Conservation (phyloP, 2,797 vertebrate species). For the Manis javanica region DNA sequence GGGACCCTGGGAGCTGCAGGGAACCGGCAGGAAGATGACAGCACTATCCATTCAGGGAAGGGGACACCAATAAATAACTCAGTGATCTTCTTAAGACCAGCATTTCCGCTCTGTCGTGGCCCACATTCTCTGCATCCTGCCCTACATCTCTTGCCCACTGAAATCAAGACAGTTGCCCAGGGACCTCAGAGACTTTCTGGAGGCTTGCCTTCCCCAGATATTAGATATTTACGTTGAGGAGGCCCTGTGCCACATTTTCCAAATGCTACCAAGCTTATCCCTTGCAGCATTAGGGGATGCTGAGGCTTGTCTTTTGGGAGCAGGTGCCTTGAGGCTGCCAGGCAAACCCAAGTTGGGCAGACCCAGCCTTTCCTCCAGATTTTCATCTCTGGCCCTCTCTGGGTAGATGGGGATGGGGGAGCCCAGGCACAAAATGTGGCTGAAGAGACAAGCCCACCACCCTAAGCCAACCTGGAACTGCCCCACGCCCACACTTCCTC, state of each 20-base stretch:
- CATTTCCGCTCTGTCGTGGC: neutral
- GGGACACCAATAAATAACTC: neutral
- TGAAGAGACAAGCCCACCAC: neutral
- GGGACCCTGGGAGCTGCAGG: constrained; percentile 47
- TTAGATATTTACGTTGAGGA: neutral
- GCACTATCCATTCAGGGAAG: neutral
- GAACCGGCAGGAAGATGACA: constrained; percentile 32
- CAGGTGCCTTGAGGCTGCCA: neutral
- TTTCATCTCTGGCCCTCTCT: neutral
- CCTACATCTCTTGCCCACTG: neutral
- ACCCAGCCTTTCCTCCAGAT: constrained; percentile 1
- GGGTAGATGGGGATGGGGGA: neutral
- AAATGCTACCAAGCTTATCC: neutral
- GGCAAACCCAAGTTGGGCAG: neutral
- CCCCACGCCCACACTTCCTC: constrained; percentile 25
- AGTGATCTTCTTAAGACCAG: neutral
- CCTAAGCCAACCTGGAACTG: neutral
- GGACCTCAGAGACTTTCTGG: neutral
- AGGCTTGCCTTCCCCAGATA: neutral
- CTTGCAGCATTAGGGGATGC: neutral
- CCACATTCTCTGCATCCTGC: neutral
- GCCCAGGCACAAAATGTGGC: neutral
- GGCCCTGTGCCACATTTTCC: neutral
- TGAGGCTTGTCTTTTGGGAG: neutral
- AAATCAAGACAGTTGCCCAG: neutral